Evolutionary conservation across 2,113 vertebrate species (phyloP).

Genomic region (Coptodon bakossiorum): DNA sequence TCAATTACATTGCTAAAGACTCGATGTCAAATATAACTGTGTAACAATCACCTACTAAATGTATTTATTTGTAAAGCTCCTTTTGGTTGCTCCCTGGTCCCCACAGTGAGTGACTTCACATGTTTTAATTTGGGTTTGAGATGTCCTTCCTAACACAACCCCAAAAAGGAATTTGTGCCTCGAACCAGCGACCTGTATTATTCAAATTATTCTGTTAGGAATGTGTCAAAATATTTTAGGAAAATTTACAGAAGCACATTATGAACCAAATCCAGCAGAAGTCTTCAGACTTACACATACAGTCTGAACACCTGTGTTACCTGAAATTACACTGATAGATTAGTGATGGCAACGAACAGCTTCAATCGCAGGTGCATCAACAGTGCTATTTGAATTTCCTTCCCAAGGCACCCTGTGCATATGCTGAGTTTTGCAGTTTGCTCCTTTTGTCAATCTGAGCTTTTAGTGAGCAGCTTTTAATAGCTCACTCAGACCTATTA

Average conservation of each 20-base stretch:
- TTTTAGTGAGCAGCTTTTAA: neutral
- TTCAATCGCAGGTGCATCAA: conserved; percentile 52
- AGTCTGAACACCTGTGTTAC: conserved; percentile 32
- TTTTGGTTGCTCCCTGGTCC: neutral
- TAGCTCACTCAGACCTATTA: neutral
- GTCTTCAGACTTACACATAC: neutral
- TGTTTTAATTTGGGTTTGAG: neutral
- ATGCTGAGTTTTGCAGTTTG: conserved; percentile 29
- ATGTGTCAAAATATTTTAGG: neutral
- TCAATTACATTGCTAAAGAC: neutral
- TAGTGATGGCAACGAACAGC: conserved; percentile 14
- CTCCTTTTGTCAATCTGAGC: conserved; percentile 22
- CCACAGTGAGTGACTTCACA: neutral
- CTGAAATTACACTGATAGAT: conserved; percentile 41
- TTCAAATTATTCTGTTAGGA: neutral
- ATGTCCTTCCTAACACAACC: neutral
- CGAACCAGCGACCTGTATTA: neutral
- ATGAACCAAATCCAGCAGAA: neutral
- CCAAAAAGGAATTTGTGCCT: neutral
- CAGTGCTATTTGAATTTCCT: conserved; percentile 1
- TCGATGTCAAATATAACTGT: neutral
- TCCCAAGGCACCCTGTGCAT: conserved; percentile 11
- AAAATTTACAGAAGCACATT: neutral
- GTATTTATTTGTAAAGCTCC: neutral
- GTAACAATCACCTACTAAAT: neutral